Conservation (phyloP, 2,113 vertebrate genomes). For the Megaceryle maxima region DNA sequence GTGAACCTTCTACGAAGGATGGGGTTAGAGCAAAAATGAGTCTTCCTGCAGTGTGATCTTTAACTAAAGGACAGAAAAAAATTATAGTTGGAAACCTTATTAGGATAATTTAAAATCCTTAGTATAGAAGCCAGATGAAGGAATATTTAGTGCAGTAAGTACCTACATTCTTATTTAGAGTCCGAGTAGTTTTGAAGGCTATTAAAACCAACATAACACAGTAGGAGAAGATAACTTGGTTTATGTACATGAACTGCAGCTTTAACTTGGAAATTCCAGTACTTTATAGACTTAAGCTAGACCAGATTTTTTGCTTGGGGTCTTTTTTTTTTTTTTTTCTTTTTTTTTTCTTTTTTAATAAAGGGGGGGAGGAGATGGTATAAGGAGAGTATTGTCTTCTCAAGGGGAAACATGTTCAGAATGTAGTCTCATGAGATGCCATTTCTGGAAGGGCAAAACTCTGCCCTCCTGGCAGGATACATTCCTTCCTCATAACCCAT, state of each 20-base stretch:
- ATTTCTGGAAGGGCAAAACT: background rate
- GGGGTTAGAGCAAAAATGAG: background rate
- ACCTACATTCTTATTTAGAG: background rate
- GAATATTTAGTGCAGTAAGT: background rate
- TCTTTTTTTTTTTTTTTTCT: background rate
- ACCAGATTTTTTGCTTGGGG: background rate
- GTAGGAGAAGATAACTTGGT: background rate
- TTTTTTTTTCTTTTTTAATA: background rate
- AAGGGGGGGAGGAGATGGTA: background rate
- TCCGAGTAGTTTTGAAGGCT: background rate
- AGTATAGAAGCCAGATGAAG: background rate
- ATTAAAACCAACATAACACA: background rate
- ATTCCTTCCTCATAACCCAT: background rate
- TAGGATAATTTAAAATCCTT: background rate
- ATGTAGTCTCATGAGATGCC: background rate
- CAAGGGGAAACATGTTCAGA: background rate
- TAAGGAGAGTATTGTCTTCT: background rate
- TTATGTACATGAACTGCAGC: background rate
- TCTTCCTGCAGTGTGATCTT: background rate
- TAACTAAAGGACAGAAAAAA: slow-evolving; percentile 26
- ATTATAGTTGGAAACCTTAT: background rate
- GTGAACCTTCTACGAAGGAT: background rate
- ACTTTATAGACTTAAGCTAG: background rate
- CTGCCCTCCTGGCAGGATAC: background rate
- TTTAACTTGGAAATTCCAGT: background rate